Evolutionary conservation across 2,888 invertebrate genomes (phyloP).

Genomic region (Colostygia pectinataria): DNA sequence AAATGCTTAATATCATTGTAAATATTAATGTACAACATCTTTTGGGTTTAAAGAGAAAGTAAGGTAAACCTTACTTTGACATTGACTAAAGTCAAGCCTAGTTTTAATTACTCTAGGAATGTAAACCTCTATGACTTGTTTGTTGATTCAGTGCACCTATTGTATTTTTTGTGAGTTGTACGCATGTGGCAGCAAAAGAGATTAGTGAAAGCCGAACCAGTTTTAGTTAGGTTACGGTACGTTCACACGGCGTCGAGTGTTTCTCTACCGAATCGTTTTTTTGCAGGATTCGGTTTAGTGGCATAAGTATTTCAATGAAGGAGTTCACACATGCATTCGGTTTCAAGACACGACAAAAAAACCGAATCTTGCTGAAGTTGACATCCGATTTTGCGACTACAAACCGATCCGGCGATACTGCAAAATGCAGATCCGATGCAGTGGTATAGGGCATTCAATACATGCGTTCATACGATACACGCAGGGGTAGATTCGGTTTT

Average conservation of each 20-base stretch:
- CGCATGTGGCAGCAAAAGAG: too few species aligned
- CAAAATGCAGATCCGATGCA: slow-evolving; percentile 29
- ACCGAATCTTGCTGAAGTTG: slow-evolving; percentile 32
- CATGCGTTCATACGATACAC: slow-evolving; percentile 30
- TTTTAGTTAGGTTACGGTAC: slow-evolving; percentile 6
- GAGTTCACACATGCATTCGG: slow-evolving; percentile 35
- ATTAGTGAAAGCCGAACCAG: too few species aligned
- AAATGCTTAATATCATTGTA: too few species aligned
- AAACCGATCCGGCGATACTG: slow-evolving; percentile 29
- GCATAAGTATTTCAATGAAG: slow-evolving; percentile 31
- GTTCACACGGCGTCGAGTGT: slow-evolving; percentile 30
- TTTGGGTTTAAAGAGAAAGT: too few species aligned
- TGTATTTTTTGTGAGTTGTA: too few species aligned
- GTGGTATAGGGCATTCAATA: slow-evolving; percentile 29
- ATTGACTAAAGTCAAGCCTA: too few species aligned
- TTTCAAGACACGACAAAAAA: slow-evolving; percentile 32
- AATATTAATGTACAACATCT: too few species aligned
- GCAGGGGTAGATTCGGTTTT: slow-evolving; percentile 31
- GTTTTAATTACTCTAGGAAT: too few species aligned
- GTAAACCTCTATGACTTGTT: too few species aligned
- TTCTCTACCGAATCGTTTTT: slow-evolving; percentile 32
- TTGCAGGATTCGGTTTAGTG: slow-evolving; percentile 35
- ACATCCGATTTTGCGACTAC: slow-evolving; percentile 34
- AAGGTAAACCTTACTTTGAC: too few species aligned
- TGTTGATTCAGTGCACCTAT: too few species aligned